Evolutionary conservation across 2,888 invertebrate genomes (phyloP), one percentile per base, ranked within the genome.

Genomic region (Anthrax anthrax): DNA sequence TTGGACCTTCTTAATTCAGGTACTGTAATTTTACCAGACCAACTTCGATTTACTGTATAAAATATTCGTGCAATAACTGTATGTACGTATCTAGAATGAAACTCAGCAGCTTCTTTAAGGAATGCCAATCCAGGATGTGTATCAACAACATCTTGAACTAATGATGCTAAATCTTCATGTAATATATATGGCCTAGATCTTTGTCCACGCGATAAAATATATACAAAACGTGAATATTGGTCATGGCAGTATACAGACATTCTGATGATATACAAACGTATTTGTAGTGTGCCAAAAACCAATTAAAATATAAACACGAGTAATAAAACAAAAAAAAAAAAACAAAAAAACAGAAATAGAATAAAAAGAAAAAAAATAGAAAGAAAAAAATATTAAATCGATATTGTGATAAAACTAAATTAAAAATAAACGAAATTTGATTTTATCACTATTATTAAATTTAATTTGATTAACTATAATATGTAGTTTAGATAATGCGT

Each of bases 41-140:
- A 98, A 54, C 95, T 89, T 55, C 95, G 81, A 72, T 95, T 95
- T 46, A 95, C 91, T 69, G 87, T 85, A 72, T 95, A 97, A 72
- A 88, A 96, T 75, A 97, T 95, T 70, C 97, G 80, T 54, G 95
- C 92, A 63, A 96, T 94, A 61, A 97, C 97, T 65, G 97, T 97
- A 70, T 96, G 94, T 57, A 97, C 89, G 67, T 97, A 98, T 75
- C 95, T 81, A 51, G 94, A 94, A 75, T 98, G 97, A 72, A 98
- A 98, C 73, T 98, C 97, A 2, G 89, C 88, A 49, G 97, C 96
- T 67, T 96, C 94, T 68, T 94, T 90, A 48, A 98, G 78, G 75
- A 98, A 98, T 51, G 87, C 88, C 55, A 98, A 77, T 41, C 98
- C 97, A 1, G 96, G 96, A 74, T 97, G 96, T 10, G 92, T 90